Percentiles rank a stretch among this genome's conserved stretches.
phyloP scores from a whole-genome alignment of 1,140 invertebrate species.

The Drosophila ficusphila region DNA sequence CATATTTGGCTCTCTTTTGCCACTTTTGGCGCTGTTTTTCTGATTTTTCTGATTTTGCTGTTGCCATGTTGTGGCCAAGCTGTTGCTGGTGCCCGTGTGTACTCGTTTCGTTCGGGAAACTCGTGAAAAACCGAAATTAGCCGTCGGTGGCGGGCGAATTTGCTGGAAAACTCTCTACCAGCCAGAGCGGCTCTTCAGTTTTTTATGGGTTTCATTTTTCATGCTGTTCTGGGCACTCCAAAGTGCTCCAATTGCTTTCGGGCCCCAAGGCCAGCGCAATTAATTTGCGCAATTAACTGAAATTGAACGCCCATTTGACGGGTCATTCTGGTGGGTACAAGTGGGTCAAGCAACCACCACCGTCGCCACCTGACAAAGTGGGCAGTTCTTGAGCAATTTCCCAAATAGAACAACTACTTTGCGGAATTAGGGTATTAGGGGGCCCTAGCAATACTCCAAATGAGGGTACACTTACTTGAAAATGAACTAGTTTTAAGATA shows the following conservation, averaged over 20 bases:
- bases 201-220: slow-evolving; percentile 69
- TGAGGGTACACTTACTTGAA: too few relatives aligned
- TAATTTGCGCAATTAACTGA: slow-evolving; percentile 77
- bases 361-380: slow-evolving; percentile 9
- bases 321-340: slow-evolving; percentile 40
- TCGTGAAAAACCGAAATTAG: slow-evolving; percentile 78
- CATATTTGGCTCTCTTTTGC: slow-evolving; percentile 31
- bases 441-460: too few relatives aligned
- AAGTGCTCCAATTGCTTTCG: slow-evolving; percentile 53
- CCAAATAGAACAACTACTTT: slow-evolving; percentile 11
- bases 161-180: slow-evolving; percentile 56
- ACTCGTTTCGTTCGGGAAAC: slow-evolving; percentile 77
- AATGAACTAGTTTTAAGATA: too few relatives aligned
- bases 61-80: slow-evolving; percentile 46
- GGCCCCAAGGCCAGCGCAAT: slow-evolving; percentile 66
- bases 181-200: slow-evolving; percentile 22
- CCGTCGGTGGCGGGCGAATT: slow-evolving; percentile 60
- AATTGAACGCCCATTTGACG: slow-evolving; percentile 74
- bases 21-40: slow-evolving; percentile 5
- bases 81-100: slow-evolving; percentile 37
- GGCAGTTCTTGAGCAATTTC: slow-evolving; percentile 23
- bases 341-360: slow-evolving; percentile 27
- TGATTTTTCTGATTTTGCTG: neutral
- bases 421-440: neutral
- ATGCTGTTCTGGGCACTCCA: slow-evolving; percentile 30